Conservation (phyloP, 2,888 invertebrate genomes). For the Chloroclystis v-ata region DNA sequence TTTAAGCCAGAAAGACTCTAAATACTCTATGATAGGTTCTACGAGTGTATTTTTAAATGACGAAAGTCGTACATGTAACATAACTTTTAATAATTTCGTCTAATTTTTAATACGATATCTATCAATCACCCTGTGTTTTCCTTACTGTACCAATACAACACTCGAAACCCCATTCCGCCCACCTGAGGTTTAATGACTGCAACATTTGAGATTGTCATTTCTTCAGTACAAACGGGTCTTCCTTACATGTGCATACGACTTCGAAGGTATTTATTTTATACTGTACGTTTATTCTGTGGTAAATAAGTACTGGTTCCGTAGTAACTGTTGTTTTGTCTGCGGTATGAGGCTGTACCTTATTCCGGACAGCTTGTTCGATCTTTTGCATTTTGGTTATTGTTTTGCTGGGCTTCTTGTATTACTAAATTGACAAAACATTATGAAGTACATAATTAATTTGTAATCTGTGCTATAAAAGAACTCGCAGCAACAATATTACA, state of each 20-base stretch:
- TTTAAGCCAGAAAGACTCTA: no score
- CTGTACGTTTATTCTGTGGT: conserved; percentile 4
- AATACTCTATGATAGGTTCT: no score
- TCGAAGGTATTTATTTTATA: conserved; percentile 22
- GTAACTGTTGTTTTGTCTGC: conserved; percentile 1
- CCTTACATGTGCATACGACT: conserved; percentile 29
- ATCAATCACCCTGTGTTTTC: conserved; percentile 9
- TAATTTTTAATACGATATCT: no score
- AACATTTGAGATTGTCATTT: conserved; percentile 30
- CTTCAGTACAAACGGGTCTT: conserved; percentile 28
- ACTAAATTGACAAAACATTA: no score
- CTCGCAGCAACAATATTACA: no score
- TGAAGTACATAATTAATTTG: no score
- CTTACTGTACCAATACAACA: conserved; percentile 24
- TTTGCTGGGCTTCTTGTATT: not conserved
- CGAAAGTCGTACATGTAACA: no score
- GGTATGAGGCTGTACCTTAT: not conserved
- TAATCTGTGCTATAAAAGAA: no score
- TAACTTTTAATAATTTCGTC: no score
- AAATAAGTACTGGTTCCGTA: conserved; percentile 21
- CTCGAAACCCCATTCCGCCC: conserved; percentile 24
- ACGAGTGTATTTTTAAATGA: no score
- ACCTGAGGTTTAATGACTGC: conserved; percentile 29
- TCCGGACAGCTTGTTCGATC: not conserved
- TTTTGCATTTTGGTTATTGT: not conserved